phyloP scores from a whole-genome alignment of 2,797 vertebrate species.

The Steatocranus sp. region DNA sequence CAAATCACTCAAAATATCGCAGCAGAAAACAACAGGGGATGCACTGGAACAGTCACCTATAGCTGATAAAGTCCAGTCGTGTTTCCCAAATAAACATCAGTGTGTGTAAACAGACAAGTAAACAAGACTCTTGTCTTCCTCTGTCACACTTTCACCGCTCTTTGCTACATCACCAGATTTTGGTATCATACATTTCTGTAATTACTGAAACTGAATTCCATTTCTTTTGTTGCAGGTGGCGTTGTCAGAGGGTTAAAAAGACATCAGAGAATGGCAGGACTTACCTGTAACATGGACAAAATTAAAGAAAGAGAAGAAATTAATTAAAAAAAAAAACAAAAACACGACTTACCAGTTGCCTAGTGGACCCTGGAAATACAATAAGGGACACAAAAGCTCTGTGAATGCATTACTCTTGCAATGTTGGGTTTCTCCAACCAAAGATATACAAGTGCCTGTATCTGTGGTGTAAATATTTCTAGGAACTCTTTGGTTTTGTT shows the following conservation, averaged over 20 bases:
- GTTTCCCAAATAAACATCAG: neutral
- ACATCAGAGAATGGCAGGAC: constrained; percentile 34
- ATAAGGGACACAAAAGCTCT: constrained; percentile 79
- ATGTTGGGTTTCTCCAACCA: constrained; percentile 99
- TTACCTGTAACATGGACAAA: constrained; percentile 57
- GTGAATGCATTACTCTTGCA: constrained; percentile 88
- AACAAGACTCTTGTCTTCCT: neutral
- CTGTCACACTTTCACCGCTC: neutral
- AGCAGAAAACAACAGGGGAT: neutral
- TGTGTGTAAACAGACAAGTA: neutral
- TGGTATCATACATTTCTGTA: neutral
- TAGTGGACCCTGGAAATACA: constrained; percentile 80
- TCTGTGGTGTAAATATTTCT: constrained; percentile 97
- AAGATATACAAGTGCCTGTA: constrained; percentile 99
- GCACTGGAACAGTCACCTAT: rapidly evolving
- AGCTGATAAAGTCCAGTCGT: neutral
- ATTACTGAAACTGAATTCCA: neutral
- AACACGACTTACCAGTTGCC: constrained; percentile 77
- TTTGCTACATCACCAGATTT: neutral
- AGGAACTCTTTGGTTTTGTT: constrained; percentile 74
- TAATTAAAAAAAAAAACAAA: constrained; percentile 16
- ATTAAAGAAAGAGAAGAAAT: constrained; percentile 40
- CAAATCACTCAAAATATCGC: neutral
- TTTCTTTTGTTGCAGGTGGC: constrained; percentile 80
- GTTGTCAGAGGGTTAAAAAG: constrained; percentile 88